Evolutionary conservation across 2,797 vertebrate genomes (phyloP).

Genomic region (Syncerus caffer): DNA sequence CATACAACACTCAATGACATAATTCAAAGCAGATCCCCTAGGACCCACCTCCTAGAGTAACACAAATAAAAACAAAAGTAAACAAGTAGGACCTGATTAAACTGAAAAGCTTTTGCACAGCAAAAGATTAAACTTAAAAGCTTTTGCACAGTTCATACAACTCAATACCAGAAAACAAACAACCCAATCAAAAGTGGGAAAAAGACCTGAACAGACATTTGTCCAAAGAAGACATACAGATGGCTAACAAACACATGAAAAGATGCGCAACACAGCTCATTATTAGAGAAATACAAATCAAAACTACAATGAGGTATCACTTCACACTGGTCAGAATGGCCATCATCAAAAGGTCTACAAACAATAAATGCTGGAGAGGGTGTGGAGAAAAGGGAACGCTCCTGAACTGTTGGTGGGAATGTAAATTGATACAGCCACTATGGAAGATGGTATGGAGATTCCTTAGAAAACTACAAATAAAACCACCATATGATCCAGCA

Average conservation of each 20-base stretch:
- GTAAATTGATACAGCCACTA: neutral
- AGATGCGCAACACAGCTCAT: fast-evolving
- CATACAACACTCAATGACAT: neutral
- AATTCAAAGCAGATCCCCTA: neutral
- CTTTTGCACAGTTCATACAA: neutral
- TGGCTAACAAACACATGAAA: neutral
- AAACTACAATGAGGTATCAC: neutral
- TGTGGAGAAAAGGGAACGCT: neutral
- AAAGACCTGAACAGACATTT: neutral
- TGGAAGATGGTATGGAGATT: neutral
- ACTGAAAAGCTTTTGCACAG: neutral
- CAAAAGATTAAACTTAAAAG: neutral
- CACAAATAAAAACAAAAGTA: neutral
- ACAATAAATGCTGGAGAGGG: neutral
- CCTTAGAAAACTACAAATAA: neutral
- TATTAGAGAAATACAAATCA: neutral
- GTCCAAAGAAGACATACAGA: neutral
- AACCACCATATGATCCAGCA: neutral
- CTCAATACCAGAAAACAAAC: neutral
- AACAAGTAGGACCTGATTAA: neutral
- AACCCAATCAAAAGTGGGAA: neutral
- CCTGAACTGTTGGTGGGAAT: neutral
- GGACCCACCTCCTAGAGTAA: neutral
- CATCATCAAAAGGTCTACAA: neutral
- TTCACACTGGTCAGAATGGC: neutral